Conservation (phyloP, 2,888 invertebrate species). For the Octonoba sinensis region DNA sequence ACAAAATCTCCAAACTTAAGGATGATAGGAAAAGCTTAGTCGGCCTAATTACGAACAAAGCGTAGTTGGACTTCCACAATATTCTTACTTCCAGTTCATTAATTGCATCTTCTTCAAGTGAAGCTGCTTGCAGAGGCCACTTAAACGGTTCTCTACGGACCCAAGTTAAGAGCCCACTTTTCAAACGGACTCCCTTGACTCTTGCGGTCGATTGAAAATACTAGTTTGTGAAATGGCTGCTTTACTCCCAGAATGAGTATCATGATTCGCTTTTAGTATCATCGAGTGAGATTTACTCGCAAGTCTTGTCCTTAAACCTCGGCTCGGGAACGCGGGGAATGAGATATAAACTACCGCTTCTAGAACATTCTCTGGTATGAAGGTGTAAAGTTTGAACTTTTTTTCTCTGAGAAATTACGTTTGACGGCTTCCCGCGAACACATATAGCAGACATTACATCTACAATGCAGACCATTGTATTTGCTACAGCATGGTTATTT, state of each 20-base stretch:
- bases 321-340: constrained; percentile 35
- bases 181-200: constrained; percentile 28
- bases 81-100: constrained; percentile 45
- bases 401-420: no score
- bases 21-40: not conserved
- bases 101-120: constrained; percentile 14
- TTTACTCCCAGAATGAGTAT: constrained; percentile 19
- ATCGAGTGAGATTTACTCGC: constrained; percentile 36
- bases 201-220: constrained; percentile 41
- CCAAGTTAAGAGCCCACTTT: constrained; percentile 44
- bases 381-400: no score
- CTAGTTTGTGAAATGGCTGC: constrained; percentile 22
- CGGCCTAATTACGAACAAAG: constrained; percentile 33
- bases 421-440: no score
- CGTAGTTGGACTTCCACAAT: constrained; percentile 13
- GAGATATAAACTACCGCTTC: constrained; percentile 27
- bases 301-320: constrained; percentile 14
- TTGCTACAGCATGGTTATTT: no score
- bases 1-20: not conserved
- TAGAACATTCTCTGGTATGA: no score
- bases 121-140: constrained; percentile 3
- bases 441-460: no score
- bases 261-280: constrained; percentile 36
- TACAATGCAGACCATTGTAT: no score
- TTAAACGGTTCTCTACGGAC: constrained; percentile 23